Evolutionary conservation across 2,797 vertebrate species (phyloP), one percentile per base, ranked within the genome.

Genomic region (Meda fulgida): DNA sequence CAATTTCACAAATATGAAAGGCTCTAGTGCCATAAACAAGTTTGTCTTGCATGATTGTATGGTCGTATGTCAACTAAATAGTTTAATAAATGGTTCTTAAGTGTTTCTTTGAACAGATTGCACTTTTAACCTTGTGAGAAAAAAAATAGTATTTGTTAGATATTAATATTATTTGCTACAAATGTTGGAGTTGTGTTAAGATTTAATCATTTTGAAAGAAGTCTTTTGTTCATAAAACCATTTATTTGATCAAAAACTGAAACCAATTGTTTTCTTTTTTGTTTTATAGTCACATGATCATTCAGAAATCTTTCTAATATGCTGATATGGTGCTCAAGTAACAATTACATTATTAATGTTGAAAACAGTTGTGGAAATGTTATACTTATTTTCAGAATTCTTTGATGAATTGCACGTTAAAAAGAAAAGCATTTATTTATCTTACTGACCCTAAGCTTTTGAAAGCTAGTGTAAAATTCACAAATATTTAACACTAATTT

Each of bases 1-100:
- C 9, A 66, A 66, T 83, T 86, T 78, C 69, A 66, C 19, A 83
- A 78, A 79, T 67, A 83, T 86, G 70, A 60, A 66, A 26, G 66
- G 31, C 67, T 83, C 26, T 40, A 19, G 43, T 72, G 43, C 67
- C 76, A 66, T 46, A 71, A 43, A n/a, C 10, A 40, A 13, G 7
- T 43, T 84, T 84, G 65, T 60, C 36, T 55, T 58, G 19, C 6
- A 69, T 69, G 26, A 78, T 34, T 58, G 18, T 4, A 51, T 26
- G 43, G 26, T 51, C 31, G 29, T 23, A 60, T 60, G 63, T 69
- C 73, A 78, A 69, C 55, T 23, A 67, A 53, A 38, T 36, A 34
- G n/a, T 81, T 10, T 18, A 46, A 43, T 72, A 55, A 43, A 34
- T 60, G 7, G 18, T 48, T 55, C 6, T 51, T 43, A 67, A 46